Percentiles rank a stretch among this genome's conserved stretches.
Conservation (phyloP, 2,888 invertebrate species). For the Diarsia mendica region DNA sequence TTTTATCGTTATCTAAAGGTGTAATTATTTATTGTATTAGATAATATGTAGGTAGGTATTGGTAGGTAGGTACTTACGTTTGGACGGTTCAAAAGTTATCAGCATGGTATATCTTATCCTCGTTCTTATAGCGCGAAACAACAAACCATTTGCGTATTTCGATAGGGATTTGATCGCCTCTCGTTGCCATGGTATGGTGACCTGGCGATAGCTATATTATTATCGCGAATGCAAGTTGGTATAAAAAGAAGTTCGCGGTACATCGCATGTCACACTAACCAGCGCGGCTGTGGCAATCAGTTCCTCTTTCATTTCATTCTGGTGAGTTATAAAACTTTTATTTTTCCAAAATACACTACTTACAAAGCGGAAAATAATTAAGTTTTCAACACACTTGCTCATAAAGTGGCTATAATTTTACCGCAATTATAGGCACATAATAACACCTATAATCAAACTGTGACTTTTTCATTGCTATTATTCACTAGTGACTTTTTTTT, state of each 20-base stretch:
- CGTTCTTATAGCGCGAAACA: not conserved
- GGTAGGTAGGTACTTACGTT: not conserved
- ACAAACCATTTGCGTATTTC: not conserved
- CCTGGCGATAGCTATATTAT: conserved; percentile 5
- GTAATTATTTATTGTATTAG: conserved; percentile 2
- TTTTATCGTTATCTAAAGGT: conserved; percentile 13
- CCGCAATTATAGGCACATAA: no score
- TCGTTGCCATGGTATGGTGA: conserved; percentile 20
- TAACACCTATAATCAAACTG: no score
- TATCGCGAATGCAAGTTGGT: conserved; percentile 32
- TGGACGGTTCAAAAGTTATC: conserved; percentile 4
- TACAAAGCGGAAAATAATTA: no score
- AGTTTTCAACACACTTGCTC: no score
- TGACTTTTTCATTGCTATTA: no score
- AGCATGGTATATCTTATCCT: conserved; percentile 28
- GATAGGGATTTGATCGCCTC: conserved; percentile 23
- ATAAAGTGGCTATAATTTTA: no score
- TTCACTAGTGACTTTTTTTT: no score
- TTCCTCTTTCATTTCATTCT: conserved; percentile 3
- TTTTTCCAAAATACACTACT: no score
- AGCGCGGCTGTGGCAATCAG: conserved; percentile 26
- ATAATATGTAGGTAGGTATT: conserved; percentile 2
- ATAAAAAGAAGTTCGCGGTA: conserved; percentile 27
- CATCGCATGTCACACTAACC: conserved; percentile 19
- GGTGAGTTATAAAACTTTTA: conserved; percentile 30